Evolutionary conservation across 23 tunicate species (phyloP), one percentile per base, ranked within the genome.

Genomic region (Clavelina lepadiformis): DNA sequence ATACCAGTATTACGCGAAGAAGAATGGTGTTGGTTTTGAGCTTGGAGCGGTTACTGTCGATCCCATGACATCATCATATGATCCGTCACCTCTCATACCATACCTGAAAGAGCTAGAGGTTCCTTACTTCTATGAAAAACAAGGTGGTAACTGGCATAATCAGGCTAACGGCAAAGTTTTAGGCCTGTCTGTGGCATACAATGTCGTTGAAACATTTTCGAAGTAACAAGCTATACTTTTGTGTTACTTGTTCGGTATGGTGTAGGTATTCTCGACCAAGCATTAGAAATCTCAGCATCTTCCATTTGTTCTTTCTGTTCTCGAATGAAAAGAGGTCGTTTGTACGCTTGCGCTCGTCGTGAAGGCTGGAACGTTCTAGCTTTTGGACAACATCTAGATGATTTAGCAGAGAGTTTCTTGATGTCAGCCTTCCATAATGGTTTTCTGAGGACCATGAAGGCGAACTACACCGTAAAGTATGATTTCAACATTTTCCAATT

Each of bases 31-130:
- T 13, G 28, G 77, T 7, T 94, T 94, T 70, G 46, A 82, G 5
- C 80, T 94, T 31, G 99, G 99, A 1, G 99, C 99, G n/a, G 84
- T 94, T 25, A 94, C 99, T 22, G 85, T 94, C 35, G 99, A 94
- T 68, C 99, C 99, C 47, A 89, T 91, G 81, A 88, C 81, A 4
- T 73, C 95, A 36, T 86, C 99, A 6, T 94, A 79, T 61, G 99
- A 94, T 68, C 99, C 99, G 35, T 76, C 92, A 24, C 94, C 99
- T 38, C 69, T 94, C 31, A 94, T 85, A 5, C 80, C 79, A 5
- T 94, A 94, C 66, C 38, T 94, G 38, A 30, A 71, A 46, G 71
- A 80, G 22, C 60, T 94, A 5, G 81, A 70, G 0, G 75, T 94
- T 35, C 69, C 86, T 3, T 94, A 94, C 35, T 86, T 86, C 58